Evolutionary conservation across 2,797 vertebrate genomes (phyloP).

Genomic region (Falco novaeseelandiae): DNA sequence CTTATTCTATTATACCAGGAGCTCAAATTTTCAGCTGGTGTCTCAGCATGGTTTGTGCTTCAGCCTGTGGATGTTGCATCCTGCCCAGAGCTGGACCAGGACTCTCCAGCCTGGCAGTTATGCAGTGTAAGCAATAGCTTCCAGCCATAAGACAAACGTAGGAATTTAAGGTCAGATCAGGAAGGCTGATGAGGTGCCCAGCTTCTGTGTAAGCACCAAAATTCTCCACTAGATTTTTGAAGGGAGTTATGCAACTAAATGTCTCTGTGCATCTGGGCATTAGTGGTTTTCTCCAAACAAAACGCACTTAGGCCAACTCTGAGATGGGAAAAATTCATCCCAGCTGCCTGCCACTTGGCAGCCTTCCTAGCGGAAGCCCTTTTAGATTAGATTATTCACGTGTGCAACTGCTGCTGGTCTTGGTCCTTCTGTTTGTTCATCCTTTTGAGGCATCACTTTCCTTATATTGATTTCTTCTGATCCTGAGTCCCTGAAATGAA

Average conservation of each 20-base stretch:
- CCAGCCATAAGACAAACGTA: not conserved
- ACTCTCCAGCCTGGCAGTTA: not conserved
- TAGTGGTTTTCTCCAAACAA: slow-evolving; percentile 16
- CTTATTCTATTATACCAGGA: not conserved
- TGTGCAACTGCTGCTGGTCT: not conserved
- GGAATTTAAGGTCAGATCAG: not conserved
- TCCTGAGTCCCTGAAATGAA: not conserved
- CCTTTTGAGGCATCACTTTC: not conserved
- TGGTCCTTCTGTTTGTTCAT: not conserved
- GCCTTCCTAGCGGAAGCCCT: not conserved
- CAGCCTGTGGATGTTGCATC: not conserved
- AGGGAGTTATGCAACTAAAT: not conserved
- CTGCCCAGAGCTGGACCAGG: not conserved
- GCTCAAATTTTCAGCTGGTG: not conserved
- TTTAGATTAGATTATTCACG: not conserved
- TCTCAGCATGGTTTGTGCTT: slow-evolving; percentile 13
- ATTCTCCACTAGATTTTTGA: not conserved
- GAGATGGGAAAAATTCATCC: not conserved
- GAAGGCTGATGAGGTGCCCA: not conserved
- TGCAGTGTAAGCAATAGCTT: not conserved
- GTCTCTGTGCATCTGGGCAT: not conserved
- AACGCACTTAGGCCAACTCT: not conserved
- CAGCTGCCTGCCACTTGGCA: slow-evolving; percentile 20
- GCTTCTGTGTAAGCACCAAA: not conserved
- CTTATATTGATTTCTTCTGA: not conserved